Conservation (phyloP, 2,797 vertebrate genomes). For the Pachyuromys duprasi region DNA sequence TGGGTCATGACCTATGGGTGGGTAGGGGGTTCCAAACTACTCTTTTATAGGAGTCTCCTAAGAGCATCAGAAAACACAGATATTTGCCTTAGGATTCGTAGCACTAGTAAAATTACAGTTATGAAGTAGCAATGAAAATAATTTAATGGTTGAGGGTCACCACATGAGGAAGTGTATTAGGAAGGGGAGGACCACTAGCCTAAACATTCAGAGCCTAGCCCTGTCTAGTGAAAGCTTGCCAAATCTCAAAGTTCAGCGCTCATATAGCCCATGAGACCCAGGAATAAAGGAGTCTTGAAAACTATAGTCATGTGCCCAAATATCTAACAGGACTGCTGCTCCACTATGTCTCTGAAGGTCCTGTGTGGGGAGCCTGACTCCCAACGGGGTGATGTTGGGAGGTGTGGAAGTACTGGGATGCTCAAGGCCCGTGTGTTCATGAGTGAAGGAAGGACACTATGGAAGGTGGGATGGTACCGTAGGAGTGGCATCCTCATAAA, state of each 20-base stretch:
- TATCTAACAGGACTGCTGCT: not conserved
- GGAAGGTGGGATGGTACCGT: not conserved
- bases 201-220: not conserved
- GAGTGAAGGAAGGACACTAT: too few species aligned
- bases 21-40: too few species aligned
- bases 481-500: not conserved
- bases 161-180: not conserved
- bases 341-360: too few species aligned
- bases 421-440: not conserved
- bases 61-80: not conserved
- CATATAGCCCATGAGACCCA: not conserved
- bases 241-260: not conserved
- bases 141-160: not conserved
- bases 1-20: not conserved
- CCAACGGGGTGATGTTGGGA: not conserved
- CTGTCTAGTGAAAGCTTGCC: conserved; percentile 39
- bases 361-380: not conserved
- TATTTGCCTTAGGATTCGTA: not conserved
- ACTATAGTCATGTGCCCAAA: not conserved
- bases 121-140: not conserved
- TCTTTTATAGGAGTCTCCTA: not conserved
- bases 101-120: not conserved
- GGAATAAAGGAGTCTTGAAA: not conserved
- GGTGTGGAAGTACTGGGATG: too few species aligned
- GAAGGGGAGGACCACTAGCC: not conserved